Percentiles rank a stretch among this genome's conserved stretches.
These are phyloP conservation scores for Dysdera silvatica DNA, from an alignment of 1,140 invertebrate genomes.

Conservation along the genomic window DNA sequence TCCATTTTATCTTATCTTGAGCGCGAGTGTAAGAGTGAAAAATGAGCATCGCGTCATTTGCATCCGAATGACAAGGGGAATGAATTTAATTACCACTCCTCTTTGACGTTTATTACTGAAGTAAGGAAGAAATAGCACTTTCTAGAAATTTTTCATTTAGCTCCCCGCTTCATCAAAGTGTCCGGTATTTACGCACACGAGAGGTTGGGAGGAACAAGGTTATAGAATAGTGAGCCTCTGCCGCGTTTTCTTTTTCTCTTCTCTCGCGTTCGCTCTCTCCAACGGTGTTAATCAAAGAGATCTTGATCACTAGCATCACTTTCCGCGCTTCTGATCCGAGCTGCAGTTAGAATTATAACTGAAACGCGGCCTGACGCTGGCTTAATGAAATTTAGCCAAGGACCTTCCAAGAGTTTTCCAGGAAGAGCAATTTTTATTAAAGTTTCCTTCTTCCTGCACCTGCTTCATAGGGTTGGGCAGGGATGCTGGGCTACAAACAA, in stretches of 20 bases:
- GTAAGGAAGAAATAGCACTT: constrained; percentile 25
- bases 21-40: constrained; percentile 3
- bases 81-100: constrained; percentile 29
- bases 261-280: too few species aligned
- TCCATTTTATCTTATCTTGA: constrained; percentile 26
- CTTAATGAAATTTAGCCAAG: constrained; percentile 31
- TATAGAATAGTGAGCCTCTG: constrained; percentile 10
- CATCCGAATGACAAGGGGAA: constrained; percentile 24
- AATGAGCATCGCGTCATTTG: constrained; percentile 27
- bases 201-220: constrained; percentile 7
- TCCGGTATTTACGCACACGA: constrained; percentile 23
- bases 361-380: constrained; percentile 5
- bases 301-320: constrained; percentile 19
- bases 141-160: constrained; percentile 29
- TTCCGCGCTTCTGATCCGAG: too few species aligned
- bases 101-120: constrained; percentile 31
- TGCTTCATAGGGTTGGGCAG: constrained; percentile 26
- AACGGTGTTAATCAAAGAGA: constrained; percentile 29
- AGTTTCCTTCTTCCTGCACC: constrained; percentile 24
- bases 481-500: too few species aligned
- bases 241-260: constrained; percentile 16
- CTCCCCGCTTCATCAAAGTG: constrained; percentile 26
- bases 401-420: constrained; percentile 22
- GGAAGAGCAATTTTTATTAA: constrained; percentile 30
- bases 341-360: constrained; percentile 30